phyloP scores from a whole-genome alignment of 2,113 vertebrate species.

The Brachyhypopomus gauderio region DNA sequence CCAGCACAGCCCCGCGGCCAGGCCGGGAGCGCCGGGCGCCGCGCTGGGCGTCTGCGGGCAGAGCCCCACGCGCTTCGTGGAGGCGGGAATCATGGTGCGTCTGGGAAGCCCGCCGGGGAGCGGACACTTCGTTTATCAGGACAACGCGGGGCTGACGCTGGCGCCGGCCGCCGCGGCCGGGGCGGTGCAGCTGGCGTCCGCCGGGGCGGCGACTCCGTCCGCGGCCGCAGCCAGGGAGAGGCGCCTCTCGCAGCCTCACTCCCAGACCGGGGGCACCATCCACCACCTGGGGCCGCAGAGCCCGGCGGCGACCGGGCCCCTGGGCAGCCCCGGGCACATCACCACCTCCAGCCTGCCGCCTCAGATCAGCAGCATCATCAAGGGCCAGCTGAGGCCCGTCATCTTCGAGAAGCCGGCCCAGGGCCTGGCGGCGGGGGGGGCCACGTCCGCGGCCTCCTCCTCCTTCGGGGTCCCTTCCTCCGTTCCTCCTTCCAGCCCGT shows the following conservation, averaged over 20 bases:
- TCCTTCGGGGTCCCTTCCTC: slow-evolving; percentile 84
- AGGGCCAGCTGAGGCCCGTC: slow-evolving; percentile 85
- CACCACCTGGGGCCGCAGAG: slow-evolving; percentile 90
- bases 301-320: slow-evolving; percentile 78
- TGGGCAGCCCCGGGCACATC: slow-evolving; percentile 85
- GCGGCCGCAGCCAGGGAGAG: slow-evolving; percentile 79
- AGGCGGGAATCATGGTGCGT: slow-evolving; percentile 84
- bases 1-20: slow-evolving; percentile 82
- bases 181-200: slow-evolving; percentile 79
- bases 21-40: slow-evolving; percentile 75
- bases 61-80: slow-evolving; percentile 86
- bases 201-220: slow-evolving; percentile 70
- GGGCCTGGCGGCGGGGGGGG: slow-evolving; percentile 78
- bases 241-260: slow-evolving; percentile 88
- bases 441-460: slow-evolving; percentile 68
- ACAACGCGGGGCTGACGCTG: slow-evolving; percentile 83
- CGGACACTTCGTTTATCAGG: slow-evolving; percentile 87
- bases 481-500: slow-evolving; percentile 88
- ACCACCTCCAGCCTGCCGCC: slow-evolving; percentile 88
- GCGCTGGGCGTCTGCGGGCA: slow-evolving; percentile 83
- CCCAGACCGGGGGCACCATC: slow-evolving; percentile 89
- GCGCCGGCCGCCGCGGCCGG: slow-evolving; percentile 78
- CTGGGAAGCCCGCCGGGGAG: slow-evolving; percentile 79
- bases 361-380: slow-evolving; percentile 92
- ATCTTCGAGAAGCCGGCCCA: slow-evolving; percentile 82